Conservation (phyloP, 2,888 invertebrate genomes). For the Malthinus flaveolus region DNA sequence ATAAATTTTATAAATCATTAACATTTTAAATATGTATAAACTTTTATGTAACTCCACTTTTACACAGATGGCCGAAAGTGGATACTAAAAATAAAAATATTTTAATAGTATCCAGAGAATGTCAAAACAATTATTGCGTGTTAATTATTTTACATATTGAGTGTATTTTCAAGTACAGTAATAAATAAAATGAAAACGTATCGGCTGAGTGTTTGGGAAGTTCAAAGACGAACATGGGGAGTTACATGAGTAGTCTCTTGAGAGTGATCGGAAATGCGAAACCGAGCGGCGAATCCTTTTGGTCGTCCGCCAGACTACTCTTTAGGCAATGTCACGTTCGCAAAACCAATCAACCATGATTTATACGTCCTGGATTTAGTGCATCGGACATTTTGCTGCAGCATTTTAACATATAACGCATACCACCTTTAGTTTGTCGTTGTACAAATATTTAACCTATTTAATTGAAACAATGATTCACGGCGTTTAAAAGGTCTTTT, state of each 20-base stretch:
- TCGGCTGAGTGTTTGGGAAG: slow-evolving; percentile 29
- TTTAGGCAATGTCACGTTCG: slow-evolving; percentile 41
- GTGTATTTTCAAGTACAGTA: slow-evolving; percentile 14
- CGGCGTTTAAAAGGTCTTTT: too few relatives aligned
- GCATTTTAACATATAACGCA: slow-evolving; percentile 9
- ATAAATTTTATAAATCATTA: too few relatives aligned
- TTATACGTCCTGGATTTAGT: slow-evolving; percentile 36
- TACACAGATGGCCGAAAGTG: too few relatives aligned
- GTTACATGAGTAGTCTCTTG: slow-evolving; percentile 35
- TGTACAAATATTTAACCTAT: neutral
- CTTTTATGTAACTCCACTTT: too few relatives aligned
- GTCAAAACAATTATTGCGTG: too few relatives aligned
- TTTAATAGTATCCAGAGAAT: too few relatives aligned
- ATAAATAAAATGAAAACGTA: slow-evolving; percentile 28
- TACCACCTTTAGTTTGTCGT: neutral
- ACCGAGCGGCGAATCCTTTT: slow-evolving; percentile 34
- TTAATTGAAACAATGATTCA: too few relatives aligned
- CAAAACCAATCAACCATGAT: slow-evolving; percentile 41
- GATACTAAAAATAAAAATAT: too few relatives aligned
- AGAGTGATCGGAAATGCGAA: slow-evolving; percentile 34
- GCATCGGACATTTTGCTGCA: slow-evolving; percentile 25
- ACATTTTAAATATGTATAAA: too few relatives aligned
- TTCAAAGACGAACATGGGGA: slow-evolving; percentile 26
- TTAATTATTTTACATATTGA: slow-evolving; percentile 5
- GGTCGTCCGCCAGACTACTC: slow-evolving; percentile 36